Evolutionary conservation across 1,140 invertebrate genomes (phyloP).

Genomic region (Phymorhynchus buccinoides): DNA sequence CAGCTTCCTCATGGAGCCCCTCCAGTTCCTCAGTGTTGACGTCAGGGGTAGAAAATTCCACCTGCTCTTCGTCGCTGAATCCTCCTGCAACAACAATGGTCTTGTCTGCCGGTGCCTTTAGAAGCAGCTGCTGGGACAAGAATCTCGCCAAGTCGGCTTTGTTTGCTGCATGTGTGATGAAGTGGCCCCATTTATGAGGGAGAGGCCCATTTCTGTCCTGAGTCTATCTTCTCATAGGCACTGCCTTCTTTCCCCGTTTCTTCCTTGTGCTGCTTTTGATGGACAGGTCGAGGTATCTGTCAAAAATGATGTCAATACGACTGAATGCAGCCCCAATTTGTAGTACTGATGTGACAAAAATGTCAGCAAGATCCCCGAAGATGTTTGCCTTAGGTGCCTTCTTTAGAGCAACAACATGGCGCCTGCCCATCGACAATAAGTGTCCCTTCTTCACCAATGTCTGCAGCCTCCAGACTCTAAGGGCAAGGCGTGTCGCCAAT

Average conservation of each 20-base stretch:
- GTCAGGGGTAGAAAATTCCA: background rate
- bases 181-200: background rate
- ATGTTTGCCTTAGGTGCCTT: background rate
- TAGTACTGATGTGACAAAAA: background rate
- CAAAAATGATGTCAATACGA: background rate
- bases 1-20: background rate
- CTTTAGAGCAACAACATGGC: background rate
- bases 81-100: background rate
- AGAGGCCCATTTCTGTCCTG: background rate
- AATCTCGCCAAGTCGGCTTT: background rate
- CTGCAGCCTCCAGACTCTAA: background rate
- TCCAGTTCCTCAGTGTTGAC: background rate
- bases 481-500: slow-evolving; percentile 1
- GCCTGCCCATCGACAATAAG: background rate
- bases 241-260: background rate
- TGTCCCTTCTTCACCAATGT: background rate
- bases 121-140: background rate
- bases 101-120: background rate
- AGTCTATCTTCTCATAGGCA: background rate
- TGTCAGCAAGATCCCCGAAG: background rate
- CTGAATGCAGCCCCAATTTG: slow-evolving; percentile 5
- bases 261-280: background rate
- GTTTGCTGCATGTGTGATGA: background rate
- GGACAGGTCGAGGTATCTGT: background rate
- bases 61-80: background rate